Evolutionary conservation across 2,797 vertebrate genomes (phyloP).

Genomic region (Anas acuta): DNA sequence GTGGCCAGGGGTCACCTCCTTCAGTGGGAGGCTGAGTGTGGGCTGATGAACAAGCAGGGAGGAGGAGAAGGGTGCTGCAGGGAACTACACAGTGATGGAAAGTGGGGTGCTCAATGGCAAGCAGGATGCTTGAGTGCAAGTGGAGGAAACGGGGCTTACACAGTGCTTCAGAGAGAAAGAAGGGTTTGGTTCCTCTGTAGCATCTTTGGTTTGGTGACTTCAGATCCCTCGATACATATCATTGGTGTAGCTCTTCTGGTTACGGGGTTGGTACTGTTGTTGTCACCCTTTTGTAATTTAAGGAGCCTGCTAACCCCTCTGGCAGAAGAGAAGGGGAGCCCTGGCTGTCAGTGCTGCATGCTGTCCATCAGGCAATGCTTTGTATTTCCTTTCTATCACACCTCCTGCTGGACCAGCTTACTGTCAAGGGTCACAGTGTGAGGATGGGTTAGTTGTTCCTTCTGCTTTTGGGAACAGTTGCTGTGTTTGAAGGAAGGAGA

Average conservation of each 20-base stretch:
- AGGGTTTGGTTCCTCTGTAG: neutral
- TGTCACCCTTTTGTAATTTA: fast-evolving
- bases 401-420: neutral
- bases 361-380: neutral
- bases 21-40: neutral
- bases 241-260: neutral
- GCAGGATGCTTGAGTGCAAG: neutral
- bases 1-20: neutral
- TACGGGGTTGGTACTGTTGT: fast-evolving
- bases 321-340: neutral
- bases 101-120: neutral
- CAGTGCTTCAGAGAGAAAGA: neutral
- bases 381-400: neutral
- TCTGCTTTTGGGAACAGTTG: neutral
- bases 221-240: fast-evolving
- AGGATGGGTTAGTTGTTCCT: neutral
- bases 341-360: neutral
- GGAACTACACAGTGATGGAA: neutral
- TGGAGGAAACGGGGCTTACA: neutral
- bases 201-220: neutral
- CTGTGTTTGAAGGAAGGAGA: neutral
- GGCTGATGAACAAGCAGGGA: neutral
- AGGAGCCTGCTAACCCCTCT: neutral
- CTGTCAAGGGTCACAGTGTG: neutral
- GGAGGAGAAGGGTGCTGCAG: neutral